Evolutionary conservation across 2,797 vertebrate species (phyloP).

Genomic region (Adelosebastes latens): DNA sequence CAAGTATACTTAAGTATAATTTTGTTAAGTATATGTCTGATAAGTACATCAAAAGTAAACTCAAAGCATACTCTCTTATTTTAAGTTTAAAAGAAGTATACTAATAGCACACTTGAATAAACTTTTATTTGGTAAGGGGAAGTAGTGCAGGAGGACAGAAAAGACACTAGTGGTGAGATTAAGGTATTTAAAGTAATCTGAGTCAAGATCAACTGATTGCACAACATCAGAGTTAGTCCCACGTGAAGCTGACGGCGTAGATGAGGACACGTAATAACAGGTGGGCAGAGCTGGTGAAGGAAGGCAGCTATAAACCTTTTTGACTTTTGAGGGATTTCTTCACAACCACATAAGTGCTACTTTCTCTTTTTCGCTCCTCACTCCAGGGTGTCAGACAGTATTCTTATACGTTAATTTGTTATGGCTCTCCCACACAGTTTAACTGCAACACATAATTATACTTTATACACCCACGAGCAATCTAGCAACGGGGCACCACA

Average conservation of each 20-base stretch:
- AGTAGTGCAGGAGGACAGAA: background rate
- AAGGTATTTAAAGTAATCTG: background rate
- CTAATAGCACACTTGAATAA: too few relatives aligned
- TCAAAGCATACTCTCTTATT: too few relatives aligned
- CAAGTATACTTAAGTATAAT: too few relatives aligned
- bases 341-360: constrained; percentile 61
- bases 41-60: too few relatives aligned
- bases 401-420: constrained; percentile 51
- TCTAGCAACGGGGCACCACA: background rate
- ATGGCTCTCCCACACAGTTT: constrained; percentile 45
- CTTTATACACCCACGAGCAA: constrained; percentile 7
- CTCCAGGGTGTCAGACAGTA: constrained; percentile 40
- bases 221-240: background rate
- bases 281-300: constrained; percentile 16
- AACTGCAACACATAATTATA: constrained; percentile 60
- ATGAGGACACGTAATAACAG: constrained; percentile 26
- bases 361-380: constrained; percentile 2
- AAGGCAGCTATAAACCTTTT: constrained; percentile 6
- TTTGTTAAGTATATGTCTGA: too few relatives aligned
- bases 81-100: too few relatives aligned
- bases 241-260: background rate
- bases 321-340: constrained; percentile 49
- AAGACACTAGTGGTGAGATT: background rate
- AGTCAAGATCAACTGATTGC: background rate
- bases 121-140: background rate